phyloP scores from a whole-genome alignment of 2,888 invertebrate genomes.

The Melipona bicolor region DNA sequence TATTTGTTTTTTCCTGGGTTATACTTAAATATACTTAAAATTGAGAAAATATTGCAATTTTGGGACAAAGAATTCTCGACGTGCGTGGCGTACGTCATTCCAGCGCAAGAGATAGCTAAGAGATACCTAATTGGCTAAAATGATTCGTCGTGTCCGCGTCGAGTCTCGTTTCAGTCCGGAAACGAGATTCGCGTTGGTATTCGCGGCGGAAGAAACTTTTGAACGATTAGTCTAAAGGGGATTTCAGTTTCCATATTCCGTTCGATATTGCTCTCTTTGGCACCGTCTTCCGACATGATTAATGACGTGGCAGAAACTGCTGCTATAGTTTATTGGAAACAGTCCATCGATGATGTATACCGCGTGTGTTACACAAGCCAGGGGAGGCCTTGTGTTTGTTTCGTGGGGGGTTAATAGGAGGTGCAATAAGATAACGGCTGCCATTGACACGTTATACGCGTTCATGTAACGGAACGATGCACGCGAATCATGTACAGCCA shows the following conservation, averaged over 20 bases:
- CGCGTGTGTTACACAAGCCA: slow-evolving; percentile 56
- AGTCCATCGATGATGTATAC: slow-evolving; percentile 75
- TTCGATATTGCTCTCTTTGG: slow-evolving; percentile 56
- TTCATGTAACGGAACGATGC: slow-evolving; percentile 30
- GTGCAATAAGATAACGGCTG: slow-evolving; percentile 72
- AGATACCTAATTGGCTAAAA: background rate
- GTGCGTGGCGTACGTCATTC: too few relatives aligned
- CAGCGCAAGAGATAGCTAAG: too few relatives aligned
- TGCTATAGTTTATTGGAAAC: slow-evolving; percentile 76
- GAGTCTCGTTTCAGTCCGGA: background rate
- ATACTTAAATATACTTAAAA: too few relatives aligned
- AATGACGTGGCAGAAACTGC: slow-evolving; percentile 71
- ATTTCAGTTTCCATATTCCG: slow-evolving; percentile 16
- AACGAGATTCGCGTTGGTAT: background rate
- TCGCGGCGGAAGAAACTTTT: slow-evolving; percentile 1
- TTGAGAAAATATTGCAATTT: too few relatives aligned
- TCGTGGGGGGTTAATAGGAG: slow-evolving; percentile 56
- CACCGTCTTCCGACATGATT: slow-evolving; percentile 67
- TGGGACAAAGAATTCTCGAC: too few relatives aligned
- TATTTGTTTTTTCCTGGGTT: too few relatives aligned
- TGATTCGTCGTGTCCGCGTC: background rate
- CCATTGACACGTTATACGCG: slow-evolving; percentile 44
- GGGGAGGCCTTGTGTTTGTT: slow-evolving; percentile 62
- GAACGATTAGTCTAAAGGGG: slow-evolving; percentile 25
- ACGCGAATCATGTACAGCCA: slow-evolving; percentile 23